Evolutionary conservation across 2,113 vertebrate species (phyloP).

Genomic region (Sebastes schlegelii): DNA sequence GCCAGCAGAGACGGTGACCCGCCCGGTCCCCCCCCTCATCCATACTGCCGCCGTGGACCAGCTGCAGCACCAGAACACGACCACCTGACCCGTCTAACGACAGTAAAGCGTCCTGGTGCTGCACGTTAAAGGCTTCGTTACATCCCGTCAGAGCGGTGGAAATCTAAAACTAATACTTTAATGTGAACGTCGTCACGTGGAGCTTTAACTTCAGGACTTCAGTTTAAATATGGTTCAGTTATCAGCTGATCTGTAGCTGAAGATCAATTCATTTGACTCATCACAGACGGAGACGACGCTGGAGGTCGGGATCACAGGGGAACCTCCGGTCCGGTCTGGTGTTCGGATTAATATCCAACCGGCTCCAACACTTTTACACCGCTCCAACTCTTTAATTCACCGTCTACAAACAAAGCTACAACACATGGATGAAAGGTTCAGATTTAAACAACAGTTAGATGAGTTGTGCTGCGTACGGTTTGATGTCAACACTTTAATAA

Average conservation of each 20-base stretch:
- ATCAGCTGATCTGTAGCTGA: too few species aligned
- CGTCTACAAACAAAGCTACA: too few species aligned
- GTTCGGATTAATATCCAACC: too few species aligned
- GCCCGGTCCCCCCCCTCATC: not conserved
- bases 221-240: too few species aligned
- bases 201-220: conserved; percentile 3
- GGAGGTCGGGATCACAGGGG: too few species aligned
- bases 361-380: too few species aligned
- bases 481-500: not conserved
- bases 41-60: not conserved
- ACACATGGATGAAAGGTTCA: too few species aligned
- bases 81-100: not conserved
- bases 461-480: not conserved
- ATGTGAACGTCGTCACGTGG: conserved; percentile 1
- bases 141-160: not conserved
- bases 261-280: too few species aligned
- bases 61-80: not conserved
- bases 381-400: too few species aligned
- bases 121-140: not conserved
- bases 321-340: too few species aligned
- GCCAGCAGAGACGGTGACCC: conserved; percentile 95
- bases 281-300: not conserved
- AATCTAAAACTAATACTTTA: not conserved
- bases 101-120: not conserved
- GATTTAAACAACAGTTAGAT: too few species aligned